Evolutionary conservation across 1,140 invertebrate genomes (phyloP), one percentile per base, ranked within the genome.

Genomic region (Oryzaephilus surinamensis): DNA sequence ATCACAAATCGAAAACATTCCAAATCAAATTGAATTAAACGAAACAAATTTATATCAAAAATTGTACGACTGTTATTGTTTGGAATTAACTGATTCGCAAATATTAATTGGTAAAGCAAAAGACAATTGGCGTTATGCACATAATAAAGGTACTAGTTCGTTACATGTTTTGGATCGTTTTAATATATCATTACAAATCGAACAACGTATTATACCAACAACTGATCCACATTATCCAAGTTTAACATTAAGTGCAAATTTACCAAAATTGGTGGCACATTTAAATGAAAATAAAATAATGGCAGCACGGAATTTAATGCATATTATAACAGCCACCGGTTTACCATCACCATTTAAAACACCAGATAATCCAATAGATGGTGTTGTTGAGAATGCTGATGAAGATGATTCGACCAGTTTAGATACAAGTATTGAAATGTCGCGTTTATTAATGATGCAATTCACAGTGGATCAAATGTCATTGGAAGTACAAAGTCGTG

Each of bases 111-210:
- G 86, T 1, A 79, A 80, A 55, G 81, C 83, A 2, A 80, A 81
- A 48, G 90, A 94, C 50, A 88, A 91, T 61, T 93, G 88, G 84
- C 81, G 83, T 49, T 82, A 86, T 54, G 85, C 87, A 1, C 79
- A 89, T 54, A 73, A 79, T 2, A 80, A 85, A 60, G 81, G 81
- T 7, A 83, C 80, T 6, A 88, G 86, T 0, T 79, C 73, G 14
- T 67, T 94, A 42, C 91, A 97, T 54, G 72, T 96, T 7, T 61
- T 97, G 12, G 90, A 97, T 58, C 73, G 85, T 50, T 95, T 96
- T 56, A 92, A 81, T 52, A 94, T 96, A 49, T 83, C 80, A 5
- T 54, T 96, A 2, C 81, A 84, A 58, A 71, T 88, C 31, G 84
- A 90, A 57, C 65, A 88, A 32, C 68, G 90, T 38, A 71, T 89